These are phyloP conservation scores for Cerastis leucographa DNA, from an alignment of 2,888 invertebrate species.

Conservation along the genomic window DNA sequence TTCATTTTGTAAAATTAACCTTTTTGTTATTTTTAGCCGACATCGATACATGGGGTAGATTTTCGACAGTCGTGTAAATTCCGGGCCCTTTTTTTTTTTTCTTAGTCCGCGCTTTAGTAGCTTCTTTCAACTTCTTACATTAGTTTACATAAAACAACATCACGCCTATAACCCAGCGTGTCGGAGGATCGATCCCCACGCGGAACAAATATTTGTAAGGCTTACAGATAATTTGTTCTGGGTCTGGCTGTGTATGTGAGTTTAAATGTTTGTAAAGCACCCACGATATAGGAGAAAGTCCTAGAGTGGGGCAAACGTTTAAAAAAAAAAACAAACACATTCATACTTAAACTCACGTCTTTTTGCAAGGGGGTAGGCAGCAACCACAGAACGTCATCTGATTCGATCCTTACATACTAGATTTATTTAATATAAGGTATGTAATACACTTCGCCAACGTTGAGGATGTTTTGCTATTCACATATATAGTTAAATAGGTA, in stretches of 20 bases:
- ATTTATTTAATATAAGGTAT: background rate
- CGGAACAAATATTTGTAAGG: no score
- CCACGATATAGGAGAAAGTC: no score
- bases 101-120: background rate
- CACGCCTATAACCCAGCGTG: no score
- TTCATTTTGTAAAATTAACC: background rate
- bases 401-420: background rate
- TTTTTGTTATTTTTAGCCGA: background rate
- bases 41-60: background rate
- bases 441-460: background rate
- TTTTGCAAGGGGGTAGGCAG: no score
- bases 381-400: no score
- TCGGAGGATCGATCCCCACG: no score
- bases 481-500: background rate
- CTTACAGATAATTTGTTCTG: no score
- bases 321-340: no score
- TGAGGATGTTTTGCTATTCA: background rate
- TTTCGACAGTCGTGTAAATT: background rate
- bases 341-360: no score
- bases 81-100: background rate
- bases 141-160: background rate
- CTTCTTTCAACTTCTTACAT: background rate
- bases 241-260: no score
- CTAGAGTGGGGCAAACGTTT: no score
- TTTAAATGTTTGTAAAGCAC: no score